A percentile compares a stretch with the other conserved stretches of the same genome.
phyloP scores from a whole-genome alignment of 2,113 vertebrate genomes.

The Percina caprodes region DNA sequence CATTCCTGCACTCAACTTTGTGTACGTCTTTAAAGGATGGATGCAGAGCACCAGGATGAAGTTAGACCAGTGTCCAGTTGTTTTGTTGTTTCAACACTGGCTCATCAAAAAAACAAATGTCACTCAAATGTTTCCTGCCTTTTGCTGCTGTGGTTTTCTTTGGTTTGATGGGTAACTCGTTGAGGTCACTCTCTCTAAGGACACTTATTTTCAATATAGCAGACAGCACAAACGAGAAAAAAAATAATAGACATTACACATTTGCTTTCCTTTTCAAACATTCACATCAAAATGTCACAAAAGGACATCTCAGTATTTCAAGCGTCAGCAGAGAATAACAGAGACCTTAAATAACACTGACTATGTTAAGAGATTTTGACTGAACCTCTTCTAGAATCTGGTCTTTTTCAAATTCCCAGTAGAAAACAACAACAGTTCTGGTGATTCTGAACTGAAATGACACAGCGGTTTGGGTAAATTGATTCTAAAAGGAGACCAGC shows the following conservation, averaged over 20 bases:
- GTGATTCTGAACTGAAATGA: constrained; percentile 38
- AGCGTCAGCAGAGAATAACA: constrained; percentile 14
- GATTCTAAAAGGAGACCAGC: constrained; percentile 35
- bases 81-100: constrained; percentile 1
- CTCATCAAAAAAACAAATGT: background rate
- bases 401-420: constrained; percentile 30
- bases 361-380: constrained; percentile 39
- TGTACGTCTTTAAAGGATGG: no score
- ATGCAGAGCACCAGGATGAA: background rate
- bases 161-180: constrained; percentile 1
- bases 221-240: constrained; percentile 24
- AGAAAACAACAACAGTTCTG: constrained; percentile 29
- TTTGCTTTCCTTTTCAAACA: constrained; percentile 44
- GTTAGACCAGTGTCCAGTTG: background rate
- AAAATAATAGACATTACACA: constrained; percentile 47
- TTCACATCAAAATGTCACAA: constrained; percentile 37
- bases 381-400: constrained; percentile 41
- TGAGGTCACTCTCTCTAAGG: background rate
- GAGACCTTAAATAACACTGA: constrained; percentile 36
- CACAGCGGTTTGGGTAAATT: constrained; percentile 12
- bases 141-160: background rate
- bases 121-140: constrained; percentile 7
- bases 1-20: no score
- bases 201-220: constrained; percentile 15
- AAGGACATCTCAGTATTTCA: constrained; percentile 33